Evolutionary conservation across 1,140 invertebrate genomes (phyloP).

Genomic region (Brachionus plicatilis): DNA sequence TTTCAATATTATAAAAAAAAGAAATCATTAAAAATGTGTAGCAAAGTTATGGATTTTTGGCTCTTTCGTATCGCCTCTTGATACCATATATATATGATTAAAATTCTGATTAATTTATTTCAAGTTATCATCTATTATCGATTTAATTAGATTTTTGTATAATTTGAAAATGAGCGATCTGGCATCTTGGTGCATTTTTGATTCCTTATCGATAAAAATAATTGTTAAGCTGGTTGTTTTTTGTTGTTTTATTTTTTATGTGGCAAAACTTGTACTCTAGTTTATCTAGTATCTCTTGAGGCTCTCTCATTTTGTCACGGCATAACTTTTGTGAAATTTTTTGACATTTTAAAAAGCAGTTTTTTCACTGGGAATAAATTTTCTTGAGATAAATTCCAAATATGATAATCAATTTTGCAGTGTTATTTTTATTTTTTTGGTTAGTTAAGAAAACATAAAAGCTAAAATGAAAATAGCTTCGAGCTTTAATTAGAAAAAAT

Average conservation of each 20-base stretch:
- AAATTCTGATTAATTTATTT: constrained; percentile 23
- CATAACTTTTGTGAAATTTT: neutral
- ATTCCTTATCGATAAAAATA: constrained; percentile 2
- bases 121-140: constrained; percentile 22
- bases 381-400: constrained; percentile 1
- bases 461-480: neutral
- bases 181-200: neutral
- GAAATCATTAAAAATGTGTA: neutral
- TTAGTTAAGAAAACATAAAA: neutral
- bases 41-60: neutral
- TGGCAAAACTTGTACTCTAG: neutral
- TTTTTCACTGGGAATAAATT: neutral
- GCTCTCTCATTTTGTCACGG: neutral
- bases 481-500: neutral
- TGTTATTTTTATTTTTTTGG: neutral
- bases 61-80: neutral
- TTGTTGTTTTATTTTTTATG: neutral
- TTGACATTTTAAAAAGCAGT: neutral
- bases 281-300: neutral
- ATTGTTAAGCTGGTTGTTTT: neutral
- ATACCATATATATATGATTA: neutral
- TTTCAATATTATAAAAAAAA: neutral
- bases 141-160: constrained; percentile 31
- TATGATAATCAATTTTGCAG: neutral
- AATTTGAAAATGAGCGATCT: neutral